Evolutionary conservation across 2,797 vertebrate species (phyloP).

Genomic region (Cephalopachus bancanus): DNA sequence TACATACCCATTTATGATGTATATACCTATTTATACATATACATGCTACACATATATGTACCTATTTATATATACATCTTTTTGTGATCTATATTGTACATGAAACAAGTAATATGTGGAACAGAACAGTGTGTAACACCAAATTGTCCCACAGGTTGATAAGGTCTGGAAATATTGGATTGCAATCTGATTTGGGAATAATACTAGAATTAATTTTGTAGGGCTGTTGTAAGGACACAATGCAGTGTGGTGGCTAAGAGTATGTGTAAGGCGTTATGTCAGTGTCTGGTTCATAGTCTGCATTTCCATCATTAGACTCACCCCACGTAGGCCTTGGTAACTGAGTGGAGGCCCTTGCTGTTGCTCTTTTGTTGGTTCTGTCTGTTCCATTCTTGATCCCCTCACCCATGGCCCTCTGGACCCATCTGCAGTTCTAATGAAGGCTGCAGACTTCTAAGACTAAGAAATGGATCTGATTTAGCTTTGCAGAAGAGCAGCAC

Average conservation of each 20-base stretch:
- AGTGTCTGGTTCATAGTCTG: not conserved
- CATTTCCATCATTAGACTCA: not conserved
- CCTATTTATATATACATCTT: not conserved
- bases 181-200: not conserved
- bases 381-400: constrained; percentile 27
- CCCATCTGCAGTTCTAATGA: not conserved
- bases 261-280: not conserved
- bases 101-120: not conserved
- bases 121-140: not conserved
- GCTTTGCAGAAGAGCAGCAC: not conserved
- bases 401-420: not conserved
- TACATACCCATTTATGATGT: not conserved
- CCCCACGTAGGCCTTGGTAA: not conserved
- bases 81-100: not conserved
- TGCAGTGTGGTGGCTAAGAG: not conserved
- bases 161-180: constrained; percentile 24
- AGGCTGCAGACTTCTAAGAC: not conserved
- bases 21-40: not conserved
- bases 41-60: too few species aligned
- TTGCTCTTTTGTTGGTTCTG: not conserved
- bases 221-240: not conserved
- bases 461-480: not conserved
- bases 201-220: constrained; percentile 1
- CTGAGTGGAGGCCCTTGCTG: not conserved
- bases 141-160: not conserved